Evolutionary conservation across 2,888 invertebrate species (phyloP), one percentile per base, ranked within the genome.

Genomic region (Neoscelio sp.): DNA sequence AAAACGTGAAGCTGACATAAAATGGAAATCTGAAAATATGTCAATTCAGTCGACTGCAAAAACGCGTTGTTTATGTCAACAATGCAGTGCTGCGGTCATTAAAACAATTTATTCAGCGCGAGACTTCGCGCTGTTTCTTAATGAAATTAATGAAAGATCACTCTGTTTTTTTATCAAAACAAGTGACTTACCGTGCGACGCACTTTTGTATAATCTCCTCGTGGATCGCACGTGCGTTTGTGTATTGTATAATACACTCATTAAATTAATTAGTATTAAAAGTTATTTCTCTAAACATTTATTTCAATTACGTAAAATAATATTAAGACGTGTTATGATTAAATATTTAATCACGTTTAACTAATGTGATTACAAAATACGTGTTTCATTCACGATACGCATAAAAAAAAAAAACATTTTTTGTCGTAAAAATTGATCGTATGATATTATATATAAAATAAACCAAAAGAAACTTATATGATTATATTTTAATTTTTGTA

Each of bases 191-290:
- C n/a, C 20, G 15, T 42, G 26, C 62, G 13, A 48, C 54, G 71
- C 64, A 13, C 65, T 70, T 77, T 79, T 77, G 60, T 30, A 73
- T 60, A 79, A 74, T 58, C 50, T 30, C 62, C 80, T 74, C 82
- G 80, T 73, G 81, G 75, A 40, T 15, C 35, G 35, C 64, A 67
- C 70, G 58, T 68, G 75, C 62, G 30, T 38, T 8, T 35, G 10
- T 15, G 64, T 28, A 13, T 71, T 76, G 67, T 60, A 38, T 52
- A 81, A 80, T 30, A 48, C 65, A 44, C 35, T 28, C 71, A 68
- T 40, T 0, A 33, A 62, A 62, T 71, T 62, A 62, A 68, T 68
- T 58, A 38, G n/a, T 35, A 10, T 65, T 28, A 2, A 50, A 30
- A 46, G 28, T 40, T 40, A 40, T 50, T 50, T 40, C 1, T 35